Conservation (phyloP, 2,113 vertebrate genomes). For the Psittacula cyanocephala region DNA sequence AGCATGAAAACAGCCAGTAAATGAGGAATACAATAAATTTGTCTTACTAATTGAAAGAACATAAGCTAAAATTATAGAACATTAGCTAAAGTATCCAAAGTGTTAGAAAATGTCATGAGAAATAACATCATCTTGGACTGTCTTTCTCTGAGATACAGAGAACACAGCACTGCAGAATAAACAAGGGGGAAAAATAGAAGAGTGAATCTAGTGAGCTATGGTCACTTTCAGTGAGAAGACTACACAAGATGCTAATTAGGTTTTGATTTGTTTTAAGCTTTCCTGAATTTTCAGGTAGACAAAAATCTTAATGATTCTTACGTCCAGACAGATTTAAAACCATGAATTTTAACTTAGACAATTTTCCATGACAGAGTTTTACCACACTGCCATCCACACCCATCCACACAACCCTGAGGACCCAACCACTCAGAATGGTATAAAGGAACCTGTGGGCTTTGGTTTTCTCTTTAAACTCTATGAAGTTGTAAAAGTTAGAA, state of each 20-base stretch:
- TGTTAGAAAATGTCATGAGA: conserved; percentile 32
- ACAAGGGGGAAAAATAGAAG: not conserved
- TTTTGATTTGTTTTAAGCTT: not conserved
- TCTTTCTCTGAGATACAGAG: not conserved
- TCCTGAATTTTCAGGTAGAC: not conserved
- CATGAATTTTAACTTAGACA: not conserved
- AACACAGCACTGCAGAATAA: not conserved
- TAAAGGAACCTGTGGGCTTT: not conserved
- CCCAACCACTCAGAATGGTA: not conserved
- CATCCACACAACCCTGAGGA: not conserved
- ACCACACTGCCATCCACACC: accelerated
- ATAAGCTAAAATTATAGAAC: conserved; percentile 41
- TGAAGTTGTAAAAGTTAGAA: not conserved
- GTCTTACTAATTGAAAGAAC: conserved; percentile 59
- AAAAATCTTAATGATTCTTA: not conserved
- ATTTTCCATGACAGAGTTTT: not conserved
- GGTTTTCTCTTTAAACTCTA: not conserved
- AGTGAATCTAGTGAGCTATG: not conserved
- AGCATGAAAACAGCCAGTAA: conserved; percentile 29
- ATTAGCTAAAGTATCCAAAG: conserved; percentile 34
- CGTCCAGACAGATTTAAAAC: not conserved
- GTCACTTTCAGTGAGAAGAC: not conserved
- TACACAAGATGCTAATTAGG: not conserved
- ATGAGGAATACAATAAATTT: conserved; percentile 47
- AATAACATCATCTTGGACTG: conserved; percentile 25